phyloP scores from a whole-genome alignment of 2,113 vertebrate species.

The Corydoras sp. region DNA sequence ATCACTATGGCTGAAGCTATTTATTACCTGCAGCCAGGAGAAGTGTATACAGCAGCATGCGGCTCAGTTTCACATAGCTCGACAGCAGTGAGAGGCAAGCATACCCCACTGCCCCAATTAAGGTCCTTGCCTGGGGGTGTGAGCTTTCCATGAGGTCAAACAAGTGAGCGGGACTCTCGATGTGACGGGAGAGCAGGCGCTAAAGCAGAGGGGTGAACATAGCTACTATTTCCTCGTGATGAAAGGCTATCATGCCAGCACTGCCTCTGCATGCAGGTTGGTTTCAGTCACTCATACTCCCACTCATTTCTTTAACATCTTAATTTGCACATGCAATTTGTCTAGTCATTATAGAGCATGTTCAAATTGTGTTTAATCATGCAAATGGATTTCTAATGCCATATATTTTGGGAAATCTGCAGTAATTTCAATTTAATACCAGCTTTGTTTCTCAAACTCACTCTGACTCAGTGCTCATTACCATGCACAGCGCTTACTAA shows the following conservation, averaged over 20 bases:
- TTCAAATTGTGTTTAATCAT: no score
- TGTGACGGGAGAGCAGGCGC: conserved; percentile 35
- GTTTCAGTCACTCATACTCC: neutral
- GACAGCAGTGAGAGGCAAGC: conserved; percentile 27
- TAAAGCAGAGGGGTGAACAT: conserved; percentile 5
- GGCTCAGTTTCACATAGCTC: conserved; percentile 51
- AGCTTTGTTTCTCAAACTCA: no score
- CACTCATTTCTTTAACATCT: neutral
- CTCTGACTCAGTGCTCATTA: no score
- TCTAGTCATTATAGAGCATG: no score
- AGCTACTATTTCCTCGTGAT: conserved; percentile 48
- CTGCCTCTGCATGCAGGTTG: neutral
- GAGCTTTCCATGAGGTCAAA: conserved; percentile 69
- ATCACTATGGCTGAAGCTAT: conserved; percentile 57
- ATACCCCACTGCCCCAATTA: conserved; percentile 29
- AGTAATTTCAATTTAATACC: no score
- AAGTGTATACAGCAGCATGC: conserved; percentile 58
- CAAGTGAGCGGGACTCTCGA: conserved; percentile 42
- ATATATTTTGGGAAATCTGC: no score
- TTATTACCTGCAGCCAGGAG: conserved; percentile 56
- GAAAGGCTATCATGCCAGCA: conserved; percentile 43
- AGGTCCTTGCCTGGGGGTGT: conserved; percentile 33
- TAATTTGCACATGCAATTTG: no score
- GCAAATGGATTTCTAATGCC: no score
- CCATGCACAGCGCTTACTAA: no score